Conservation (phyloP, 1,140 invertebrate species). For the Rhagoletis zephyria region DNA sequence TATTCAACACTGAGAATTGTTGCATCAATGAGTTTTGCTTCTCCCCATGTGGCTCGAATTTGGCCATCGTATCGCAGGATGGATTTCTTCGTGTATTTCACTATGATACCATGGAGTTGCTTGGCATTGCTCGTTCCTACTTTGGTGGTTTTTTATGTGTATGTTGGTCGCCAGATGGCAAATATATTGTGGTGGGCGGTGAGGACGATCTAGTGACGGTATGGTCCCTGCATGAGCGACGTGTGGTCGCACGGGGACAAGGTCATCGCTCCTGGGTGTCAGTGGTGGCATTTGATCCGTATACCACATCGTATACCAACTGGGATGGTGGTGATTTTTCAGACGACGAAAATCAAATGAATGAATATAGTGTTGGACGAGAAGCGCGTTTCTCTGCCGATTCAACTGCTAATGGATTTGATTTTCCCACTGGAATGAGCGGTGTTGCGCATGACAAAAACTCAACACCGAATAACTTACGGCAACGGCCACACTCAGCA, state of each 20-base stretch:
- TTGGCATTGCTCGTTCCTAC: conserved; percentile 92
- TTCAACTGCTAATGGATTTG: conserved; percentile 62
- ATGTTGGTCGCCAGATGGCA: conserved; percentile 97
- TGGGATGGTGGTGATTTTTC: conserved; percentile 76
- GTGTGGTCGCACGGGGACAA: conserved; percentile 95
- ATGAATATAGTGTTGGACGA: conserved; percentile 66
- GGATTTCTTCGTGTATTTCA: conserved; percentile 97
- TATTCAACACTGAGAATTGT: conserved; percentile 84
- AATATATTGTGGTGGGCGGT: conserved; percentile 95
- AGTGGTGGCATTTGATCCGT: conserved; percentile 96
- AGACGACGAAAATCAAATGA: conserved; percentile 78
- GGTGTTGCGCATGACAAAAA: conserved; percentile 73
- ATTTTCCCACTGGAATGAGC: conserved; percentile 72
- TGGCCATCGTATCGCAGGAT: conserved; percentile 95
- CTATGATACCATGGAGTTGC: conserved; percentile 96
- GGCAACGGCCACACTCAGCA: conserved; percentile 75
- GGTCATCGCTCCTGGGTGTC: conserved; percentile 97
- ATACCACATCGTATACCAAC: conserved; percentile 81
- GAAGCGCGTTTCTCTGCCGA: conserved; percentile 68
- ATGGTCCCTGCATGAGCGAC: conserved; percentile 93
- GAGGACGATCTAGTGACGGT: conserved; percentile 99
- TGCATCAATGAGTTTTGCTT: conserved; percentile 98
- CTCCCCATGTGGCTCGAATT: conserved; percentile 91
- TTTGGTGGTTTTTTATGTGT: conserved; percentile 97
- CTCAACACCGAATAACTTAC: conserved; percentile 65